Conservation (phyloP, 2,113 vertebrate genomes). For the Triplophysa dalaica region DNA sequence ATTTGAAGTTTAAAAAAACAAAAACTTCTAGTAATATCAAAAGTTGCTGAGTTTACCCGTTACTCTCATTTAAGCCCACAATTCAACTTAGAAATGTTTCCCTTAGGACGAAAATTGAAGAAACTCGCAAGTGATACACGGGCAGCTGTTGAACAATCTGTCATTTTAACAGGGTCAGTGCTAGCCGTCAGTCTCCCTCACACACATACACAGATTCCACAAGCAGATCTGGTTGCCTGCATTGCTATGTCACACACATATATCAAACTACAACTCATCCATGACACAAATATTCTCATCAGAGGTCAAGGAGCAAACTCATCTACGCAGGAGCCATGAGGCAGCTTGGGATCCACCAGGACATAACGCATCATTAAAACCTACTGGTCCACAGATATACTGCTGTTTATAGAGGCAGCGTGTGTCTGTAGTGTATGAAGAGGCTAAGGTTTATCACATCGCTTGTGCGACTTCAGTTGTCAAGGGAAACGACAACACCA, state of each 20-base stretch:
- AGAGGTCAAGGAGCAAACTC: constrained; percentile 28
- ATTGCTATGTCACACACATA: constrained; percentile 67
- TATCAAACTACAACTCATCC: constrained; percentile 33
- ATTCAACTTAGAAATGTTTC: constrained; percentile 59
- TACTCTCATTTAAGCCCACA: not conserved
- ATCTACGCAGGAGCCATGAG: not conserved
- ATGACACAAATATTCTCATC: constrained; percentile 24
- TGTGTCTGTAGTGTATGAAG: constrained; percentile 9
- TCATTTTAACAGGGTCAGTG: constrained; percentile 81
- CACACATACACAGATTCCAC: constrained; percentile 68
- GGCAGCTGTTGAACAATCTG: constrained; percentile 83
- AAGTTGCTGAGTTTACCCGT: not conserved
- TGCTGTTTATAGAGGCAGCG: constrained; percentile 1
- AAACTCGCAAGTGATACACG: constrained; percentile 57
- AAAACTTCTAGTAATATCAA: too few relatives aligned
- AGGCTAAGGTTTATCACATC: not conserved
- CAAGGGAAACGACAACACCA: not conserved
- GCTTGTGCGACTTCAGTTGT: constrained; percentile 1
- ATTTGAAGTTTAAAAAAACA: too few relatives aligned
- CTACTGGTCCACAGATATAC: not conserved
- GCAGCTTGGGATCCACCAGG: not conserved
- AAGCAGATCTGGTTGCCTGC: constrained; percentile 73
- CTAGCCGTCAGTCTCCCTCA: constrained; percentile 78
- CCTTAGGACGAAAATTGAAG: constrained; percentile 58
- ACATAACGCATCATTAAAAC: constrained; percentile 21